phyloP scores from a whole-genome alignment of 2,888 invertebrate species.

The Sussaba pulchella region DNA sequence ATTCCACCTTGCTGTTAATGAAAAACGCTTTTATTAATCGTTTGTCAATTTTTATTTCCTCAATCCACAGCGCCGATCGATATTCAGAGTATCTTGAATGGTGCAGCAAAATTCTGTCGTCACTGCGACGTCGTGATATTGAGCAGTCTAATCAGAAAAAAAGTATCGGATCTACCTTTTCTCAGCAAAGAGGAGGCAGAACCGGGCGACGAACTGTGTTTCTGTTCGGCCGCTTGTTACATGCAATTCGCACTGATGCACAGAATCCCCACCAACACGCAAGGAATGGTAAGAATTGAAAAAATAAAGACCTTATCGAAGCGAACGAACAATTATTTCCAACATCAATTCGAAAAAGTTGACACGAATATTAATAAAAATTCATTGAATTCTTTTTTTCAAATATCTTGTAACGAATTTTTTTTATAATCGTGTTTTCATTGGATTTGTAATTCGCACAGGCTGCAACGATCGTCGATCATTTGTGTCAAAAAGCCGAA shows the following conservation, averaged over 20 bases:
- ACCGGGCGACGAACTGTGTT: constrained; percentile 90
- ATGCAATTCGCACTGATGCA: constrained; percentile 92
- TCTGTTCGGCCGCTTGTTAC: constrained; percentile 96
- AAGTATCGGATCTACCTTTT: constrained; percentile 91
- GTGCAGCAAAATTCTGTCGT: constrained; percentile 95
- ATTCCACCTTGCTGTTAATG: background rate
- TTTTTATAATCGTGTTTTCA: background rate
- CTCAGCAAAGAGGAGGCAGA: constrained; percentile 89
- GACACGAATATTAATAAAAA: too few relatives aligned
- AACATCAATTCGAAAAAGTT: too few relatives aligned
- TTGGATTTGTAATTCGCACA: constrained; percentile 68
- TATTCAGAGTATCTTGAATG: constrained; percentile 95
- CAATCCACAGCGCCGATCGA: constrained; percentile 89
- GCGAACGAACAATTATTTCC: too few relatives aligned
- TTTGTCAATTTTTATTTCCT: constrained; percentile 41
- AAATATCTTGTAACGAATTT: background rate
- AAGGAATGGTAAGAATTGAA: constrained; percentile 85
- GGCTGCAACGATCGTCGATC: constrained; percentile 87
- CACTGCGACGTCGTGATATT: constrained; percentile 97
- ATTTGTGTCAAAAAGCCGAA: constrained; percentile 85
- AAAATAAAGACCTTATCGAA: background rate
- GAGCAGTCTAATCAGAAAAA: constrained; percentile 92
- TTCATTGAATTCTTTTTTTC: too few relatives aligned
- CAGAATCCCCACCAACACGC: constrained; percentile 86
- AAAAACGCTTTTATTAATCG: background rate